phyloP scores from a whole-genome alignment of 2,888 invertebrate species.

The Salpingus planirostris region DNA sequence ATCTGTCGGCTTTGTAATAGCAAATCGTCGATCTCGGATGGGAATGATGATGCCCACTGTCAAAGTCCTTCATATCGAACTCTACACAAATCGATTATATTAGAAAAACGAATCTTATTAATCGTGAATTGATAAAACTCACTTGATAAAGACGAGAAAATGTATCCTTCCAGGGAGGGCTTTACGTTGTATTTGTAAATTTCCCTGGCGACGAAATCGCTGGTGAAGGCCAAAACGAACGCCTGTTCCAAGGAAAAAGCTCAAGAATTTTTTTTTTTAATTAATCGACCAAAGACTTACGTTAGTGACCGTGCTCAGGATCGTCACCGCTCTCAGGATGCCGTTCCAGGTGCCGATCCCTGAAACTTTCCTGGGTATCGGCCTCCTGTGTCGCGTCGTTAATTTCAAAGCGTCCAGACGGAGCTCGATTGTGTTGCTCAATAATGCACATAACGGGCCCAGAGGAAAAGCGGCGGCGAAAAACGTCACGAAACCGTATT shows the following conservation, averaged over 20 bases:
- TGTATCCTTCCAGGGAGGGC: background rate
- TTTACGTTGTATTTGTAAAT: background rate
- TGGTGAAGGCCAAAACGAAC: background rate
- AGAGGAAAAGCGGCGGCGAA: conserved; percentile 58
- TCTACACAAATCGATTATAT: conserved; percentile 17
- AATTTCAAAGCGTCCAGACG: conserved; percentile 29
- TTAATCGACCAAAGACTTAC: conserved; percentile 16
- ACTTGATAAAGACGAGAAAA: background rate
- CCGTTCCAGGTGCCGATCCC: conserved; percentile 30
- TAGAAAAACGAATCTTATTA: no score
- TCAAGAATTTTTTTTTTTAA: conserved; percentile 3
- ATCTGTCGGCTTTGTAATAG: conserved; percentile 39
- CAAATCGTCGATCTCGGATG: conserved; percentile 30
- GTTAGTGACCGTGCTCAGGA: conserved; percentile 27
- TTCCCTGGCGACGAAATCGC: background rate
- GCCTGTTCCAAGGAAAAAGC: background rate
- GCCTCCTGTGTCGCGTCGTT: conserved; percentile 22
- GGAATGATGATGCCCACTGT: background rate
- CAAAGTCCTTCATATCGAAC: conserved; percentile 20
- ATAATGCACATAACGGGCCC: conserved; percentile 53
- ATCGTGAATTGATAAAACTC: no score
- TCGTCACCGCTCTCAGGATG: conserved; percentile 25
- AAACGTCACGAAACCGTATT: conserved; percentile 55
- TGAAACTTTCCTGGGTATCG: conserved; percentile 20
- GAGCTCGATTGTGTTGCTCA: conserved; percentile 55